Percentiles rank a stretch among this genome's conserved stretches.
phyloP scores from a whole-genome alignment of 1,140 invertebrate species.

The Mycetomoellerius zeteki region DNA sequence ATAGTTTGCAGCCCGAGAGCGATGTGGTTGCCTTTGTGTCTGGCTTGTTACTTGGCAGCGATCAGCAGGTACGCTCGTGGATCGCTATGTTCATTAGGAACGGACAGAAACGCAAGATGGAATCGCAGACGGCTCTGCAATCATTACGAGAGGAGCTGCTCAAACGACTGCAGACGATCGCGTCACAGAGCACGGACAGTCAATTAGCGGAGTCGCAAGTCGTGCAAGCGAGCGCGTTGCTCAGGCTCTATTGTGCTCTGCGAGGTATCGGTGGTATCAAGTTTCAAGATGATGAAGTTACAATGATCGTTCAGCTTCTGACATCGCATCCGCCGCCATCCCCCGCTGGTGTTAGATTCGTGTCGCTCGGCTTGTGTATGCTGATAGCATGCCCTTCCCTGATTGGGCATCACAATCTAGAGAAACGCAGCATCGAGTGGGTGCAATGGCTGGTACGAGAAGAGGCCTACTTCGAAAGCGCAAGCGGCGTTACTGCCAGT shows the following conservation, averaged over 20 bases:
- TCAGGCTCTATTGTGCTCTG: slow-evolving; percentile 96
- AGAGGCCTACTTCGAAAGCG: slow-evolving; percentile 94
- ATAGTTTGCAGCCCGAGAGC: slow-evolving; percentile 80
- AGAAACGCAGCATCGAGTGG: slow-evolving; percentile 97
- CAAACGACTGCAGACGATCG: slow-evolving; percentile 89
- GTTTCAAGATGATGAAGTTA: slow-evolving; percentile 97
- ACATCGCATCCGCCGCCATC: slow-evolving; percentile 96
- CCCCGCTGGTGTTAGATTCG: slow-evolving; percentile 96
- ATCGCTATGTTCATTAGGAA: slow-evolving; percentile 96
- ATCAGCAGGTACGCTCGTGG: slow-evolving; percentile 96
- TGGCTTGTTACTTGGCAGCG: slow-evolving; percentile 95
- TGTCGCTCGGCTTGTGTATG: slow-evolving; percentile 97
- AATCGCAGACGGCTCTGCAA: slow-evolving; percentile 91
- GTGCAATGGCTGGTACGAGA: slow-evolving; percentile 97
- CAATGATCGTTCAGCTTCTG: slow-evolving; percentile 93
- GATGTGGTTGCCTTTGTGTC: slow-evolving; percentile 95
- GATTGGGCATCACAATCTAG: slow-evolving; percentile 92
- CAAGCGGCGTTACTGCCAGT: slow-evolving; percentile 92
- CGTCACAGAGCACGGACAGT: slow-evolving; percentile 87
- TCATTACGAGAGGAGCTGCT: slow-evolving; percentile 93
- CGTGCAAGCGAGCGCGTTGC: slow-evolving; percentile 93
- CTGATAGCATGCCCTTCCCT: slow-evolving; percentile 97
- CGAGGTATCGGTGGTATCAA: slow-evolving; percentile 97
- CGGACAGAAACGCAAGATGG: slow-evolving; percentile 95
- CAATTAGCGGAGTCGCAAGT: slow-evolving; percentile 90